These are phyloP conservation scores for Hippopotamyrus pictus DNA, from an alignment of 2,797 vertebrate species.

Conservation along the genomic window DNA sequence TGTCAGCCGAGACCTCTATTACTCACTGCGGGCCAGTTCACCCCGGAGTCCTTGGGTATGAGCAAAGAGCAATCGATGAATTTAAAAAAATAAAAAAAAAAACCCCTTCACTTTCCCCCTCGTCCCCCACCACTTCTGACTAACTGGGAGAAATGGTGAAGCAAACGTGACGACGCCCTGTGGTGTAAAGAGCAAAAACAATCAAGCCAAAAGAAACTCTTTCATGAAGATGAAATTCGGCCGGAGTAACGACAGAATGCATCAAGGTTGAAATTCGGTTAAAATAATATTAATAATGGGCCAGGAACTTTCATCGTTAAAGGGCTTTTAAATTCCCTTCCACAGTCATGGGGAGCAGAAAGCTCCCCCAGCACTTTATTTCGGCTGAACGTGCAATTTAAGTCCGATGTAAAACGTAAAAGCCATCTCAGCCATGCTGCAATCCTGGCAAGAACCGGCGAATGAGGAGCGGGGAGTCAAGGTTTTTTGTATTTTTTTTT, in stretches of 20 bases:
- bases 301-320: neutral
- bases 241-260: neutral
- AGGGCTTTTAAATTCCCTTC: neutral
- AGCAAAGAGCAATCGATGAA: slow-evolving; percentile 20
- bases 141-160: neutral
- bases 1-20: slow-evolving; percentile 32
- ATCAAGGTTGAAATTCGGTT: neutral
- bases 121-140: neutral
- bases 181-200: neutral
- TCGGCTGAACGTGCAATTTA: too few species aligned
- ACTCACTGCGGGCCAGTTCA: slow-evolving; percentile 33
- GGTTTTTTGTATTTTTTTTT: neutral
- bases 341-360: neutral
- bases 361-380: neutral
- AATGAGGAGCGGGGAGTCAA: slow-evolving; percentile 21
- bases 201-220: neutral
- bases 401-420: neutral
- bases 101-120: neutral
- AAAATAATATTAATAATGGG: neutral
- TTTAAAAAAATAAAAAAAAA: neutral
- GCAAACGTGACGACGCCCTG: neutral
- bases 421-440: slow-evolving; percentile 13
- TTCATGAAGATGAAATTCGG: neutral
- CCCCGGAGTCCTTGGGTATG: slow-evolving; percentile 19
- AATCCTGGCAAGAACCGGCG: slow-evolving; percentile 7